A percentile compares a stretch with the other conserved stretches of the same genome.
These are phyloP conservation scores for Scaptomyza caliginosa DNA, from an alignment of 2,888 invertebrate species.

Conservation along the genomic window DNA sequence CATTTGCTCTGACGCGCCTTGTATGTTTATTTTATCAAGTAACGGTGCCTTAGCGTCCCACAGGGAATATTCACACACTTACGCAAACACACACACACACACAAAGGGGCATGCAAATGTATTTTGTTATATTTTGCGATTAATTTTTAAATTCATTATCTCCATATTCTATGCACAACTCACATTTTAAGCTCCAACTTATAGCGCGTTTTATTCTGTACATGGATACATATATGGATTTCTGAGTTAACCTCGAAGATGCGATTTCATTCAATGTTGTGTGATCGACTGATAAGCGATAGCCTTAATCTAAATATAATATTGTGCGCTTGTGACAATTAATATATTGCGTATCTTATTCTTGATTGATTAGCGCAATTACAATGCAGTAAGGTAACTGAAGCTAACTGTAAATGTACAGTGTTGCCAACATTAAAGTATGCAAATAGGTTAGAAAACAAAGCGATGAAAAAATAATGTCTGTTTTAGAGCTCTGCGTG, in stretches of 20 bases:
- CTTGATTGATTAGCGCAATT: not conserved
- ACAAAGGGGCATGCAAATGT: not conserved
- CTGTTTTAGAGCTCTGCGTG: not conserved
- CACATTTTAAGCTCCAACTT: not conserved
- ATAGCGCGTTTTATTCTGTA: not conserved
- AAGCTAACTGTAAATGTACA: not conserved
- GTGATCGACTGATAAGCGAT: constrained; percentile 43
- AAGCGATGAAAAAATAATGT: not conserved
- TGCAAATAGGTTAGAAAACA: not conserved
- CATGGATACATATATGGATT: not conserved
- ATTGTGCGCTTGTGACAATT: not conserved
- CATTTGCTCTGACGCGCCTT: constrained; percentile 28
- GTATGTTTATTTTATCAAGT: constrained; percentile 41
- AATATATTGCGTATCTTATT: constrained; percentile 3
- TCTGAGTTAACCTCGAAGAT: constrained; percentile 24
- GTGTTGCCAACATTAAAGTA: not conserved
- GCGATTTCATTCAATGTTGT: constrained; percentile 27
- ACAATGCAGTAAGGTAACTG: not conserved
- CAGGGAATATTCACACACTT: constrained; percentile 22
- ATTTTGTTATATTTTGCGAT: constrained; percentile 12
- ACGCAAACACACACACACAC: not conserved
- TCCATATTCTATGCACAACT: constrained; percentile 1
- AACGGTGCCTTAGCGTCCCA: constrained; percentile 34
- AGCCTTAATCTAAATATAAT: constrained; percentile 9
- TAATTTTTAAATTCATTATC: constrained; percentile 16